phyloP scores from a whole-genome alignment of 2,888 invertebrate species.

The Thecophora atra region DNA sequence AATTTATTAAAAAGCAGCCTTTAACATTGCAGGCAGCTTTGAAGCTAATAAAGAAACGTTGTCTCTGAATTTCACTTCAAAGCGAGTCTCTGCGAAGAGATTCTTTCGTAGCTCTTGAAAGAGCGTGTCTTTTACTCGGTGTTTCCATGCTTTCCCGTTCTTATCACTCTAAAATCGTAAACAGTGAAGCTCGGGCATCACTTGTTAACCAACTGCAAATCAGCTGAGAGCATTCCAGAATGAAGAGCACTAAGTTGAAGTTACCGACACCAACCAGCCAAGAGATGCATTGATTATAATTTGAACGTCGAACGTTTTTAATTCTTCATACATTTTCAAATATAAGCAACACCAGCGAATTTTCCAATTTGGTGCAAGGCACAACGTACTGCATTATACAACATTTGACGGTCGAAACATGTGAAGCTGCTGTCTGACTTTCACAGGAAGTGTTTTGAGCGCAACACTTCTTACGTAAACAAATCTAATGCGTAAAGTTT shows the following conservation, averaged over 20 bases:
- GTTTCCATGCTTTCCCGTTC: background rate
- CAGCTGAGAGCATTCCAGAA: background rate
- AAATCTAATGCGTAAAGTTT: background rate
- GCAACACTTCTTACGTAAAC: background rate
- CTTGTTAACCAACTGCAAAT: background rate
- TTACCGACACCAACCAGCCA: conserved; percentile 1
- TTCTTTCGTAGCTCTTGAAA: background rate
- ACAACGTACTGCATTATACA: too few species aligned
- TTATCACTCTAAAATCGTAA: background rate
- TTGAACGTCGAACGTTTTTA: conserved; percentile 11
- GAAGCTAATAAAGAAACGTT: background rate
- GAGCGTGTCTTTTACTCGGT: background rate
- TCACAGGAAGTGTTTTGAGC: conserved; percentile 7
- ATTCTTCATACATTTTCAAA: too few species aligned
- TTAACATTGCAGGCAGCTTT: background rate
- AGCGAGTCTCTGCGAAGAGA: conserved; percentile 13
- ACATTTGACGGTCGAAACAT: too few species aligned
- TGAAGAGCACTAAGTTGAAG: background rate
- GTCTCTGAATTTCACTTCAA: conserved; percentile 35
- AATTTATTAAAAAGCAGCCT: conserved; percentile 10
- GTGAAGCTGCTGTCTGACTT: background rate
- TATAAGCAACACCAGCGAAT: too few species aligned
- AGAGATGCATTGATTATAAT: conserved; percentile 11
- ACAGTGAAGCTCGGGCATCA: background rate
- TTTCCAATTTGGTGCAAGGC: too few species aligned